A percentile compares a stretch with the other conserved stretches of the same genome.
Evolutionary conservation across 2,797 vertebrate genomes (phyloP).

Genomic region (Percopsis omiscomaycus): DNA sequence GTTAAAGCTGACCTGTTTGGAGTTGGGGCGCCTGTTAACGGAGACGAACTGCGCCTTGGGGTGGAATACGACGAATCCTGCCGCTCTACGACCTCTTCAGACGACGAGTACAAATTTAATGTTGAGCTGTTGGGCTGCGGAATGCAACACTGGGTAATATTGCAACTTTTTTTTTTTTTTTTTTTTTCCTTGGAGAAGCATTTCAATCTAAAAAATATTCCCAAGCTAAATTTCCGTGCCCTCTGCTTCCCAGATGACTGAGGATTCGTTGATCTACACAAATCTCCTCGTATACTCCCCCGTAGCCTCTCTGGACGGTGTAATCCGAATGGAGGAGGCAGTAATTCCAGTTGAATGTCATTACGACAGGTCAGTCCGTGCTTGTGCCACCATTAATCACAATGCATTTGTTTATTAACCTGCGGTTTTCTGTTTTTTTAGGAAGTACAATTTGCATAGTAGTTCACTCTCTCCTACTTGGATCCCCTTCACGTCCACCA

Average conservation of each 20-base stretch:
- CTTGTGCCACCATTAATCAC: neutral
- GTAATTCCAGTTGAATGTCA: slow-evolving; percentile 75
- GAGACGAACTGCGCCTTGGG: slow-evolving; percentile 64
- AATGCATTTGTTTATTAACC: neutral
- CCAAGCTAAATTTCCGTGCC: neutral
- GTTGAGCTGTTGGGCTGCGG: slow-evolving; percentile 66
- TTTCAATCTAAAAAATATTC: neutral
- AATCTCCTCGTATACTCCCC: slow-evolving; percentile 74
- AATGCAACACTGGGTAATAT: slow-evolving; percentile 70
- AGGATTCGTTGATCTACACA: slow-evolving; percentile 68
- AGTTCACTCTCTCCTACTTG: slow-evolving; percentile 67
- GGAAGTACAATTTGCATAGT: slow-evolving; percentile 71
- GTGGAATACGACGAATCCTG: slow-evolving; percentile 46
- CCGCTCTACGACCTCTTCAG: slow-evolving; percentile 32
- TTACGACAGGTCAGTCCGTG: slow-evolving; percentile 65
- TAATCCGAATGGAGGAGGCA: slow-evolving; percentile 70
- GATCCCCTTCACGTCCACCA: slow-evolving; percentile 63
- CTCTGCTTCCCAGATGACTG: slow-evolving; percentile 61
- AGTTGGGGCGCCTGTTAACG: slow-evolving; percentile 52
- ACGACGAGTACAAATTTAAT: slow-evolving; percentile 59
- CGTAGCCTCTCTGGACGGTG: slow-evolving; percentile 40
- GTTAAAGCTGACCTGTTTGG: slow-evolving; percentile 72
- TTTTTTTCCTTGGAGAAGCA: neutral
- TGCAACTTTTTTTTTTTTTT: neutral
- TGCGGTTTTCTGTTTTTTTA: slow-evolving; percentile 21